Evolutionary conservation across 2,797 vertebrate species (phyloP), one percentile per base, ranked within the genome.

Genomic region (Falco cherrug): DNA sequence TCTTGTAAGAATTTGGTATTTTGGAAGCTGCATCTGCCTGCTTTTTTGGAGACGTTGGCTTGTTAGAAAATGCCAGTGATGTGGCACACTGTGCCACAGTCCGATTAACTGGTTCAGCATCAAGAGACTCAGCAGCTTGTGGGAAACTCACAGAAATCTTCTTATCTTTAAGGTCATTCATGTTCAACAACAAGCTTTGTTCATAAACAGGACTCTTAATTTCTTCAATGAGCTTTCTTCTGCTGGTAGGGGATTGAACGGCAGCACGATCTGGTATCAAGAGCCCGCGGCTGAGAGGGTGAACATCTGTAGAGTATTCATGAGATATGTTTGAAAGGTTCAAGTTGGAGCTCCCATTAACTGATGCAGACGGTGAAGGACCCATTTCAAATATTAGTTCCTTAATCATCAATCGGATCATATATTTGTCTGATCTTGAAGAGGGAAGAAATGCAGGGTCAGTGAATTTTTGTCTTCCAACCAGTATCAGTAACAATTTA

Each of bases 371-470:
- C 24, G 84, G 63, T 71, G 97, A 93, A 61, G 95, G 83, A n/a
- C 97, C 95, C 69, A 97, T 96, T 35, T 98, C 98, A 39, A 98
- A 96, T 31, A 97, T 73, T 15, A 99, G 94, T 80, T 99, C 98
- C 96, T 98, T 99, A 74, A 98, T 96, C 54, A 98, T 79, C 70
- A 99, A 95, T n/a, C 96, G 98, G n/a, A 99, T 98, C 82, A 98
- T 88, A 37, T 99, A 99, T 95, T 99, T 99, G 79, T 99, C 99
- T 1, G 99, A 99, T 93, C 98, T 98, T 12, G 99, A 99, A 35
- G 99, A 98, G 1, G 99, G 98, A 70, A 99, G 98, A 97, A 99
- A 99, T 7, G 98, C 97, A 1, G 98, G 98, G 39, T 99, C 99
- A 13, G 57, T 98, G 86, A 98, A 97, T 96, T 99, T 99, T 91